Percentiles rank a stretch among this genome's conserved stretches.
phyloP scores from a whole-genome alignment of 2,113 vertebrate genomes.

The Mandrillus leucophaeus region DNA sequence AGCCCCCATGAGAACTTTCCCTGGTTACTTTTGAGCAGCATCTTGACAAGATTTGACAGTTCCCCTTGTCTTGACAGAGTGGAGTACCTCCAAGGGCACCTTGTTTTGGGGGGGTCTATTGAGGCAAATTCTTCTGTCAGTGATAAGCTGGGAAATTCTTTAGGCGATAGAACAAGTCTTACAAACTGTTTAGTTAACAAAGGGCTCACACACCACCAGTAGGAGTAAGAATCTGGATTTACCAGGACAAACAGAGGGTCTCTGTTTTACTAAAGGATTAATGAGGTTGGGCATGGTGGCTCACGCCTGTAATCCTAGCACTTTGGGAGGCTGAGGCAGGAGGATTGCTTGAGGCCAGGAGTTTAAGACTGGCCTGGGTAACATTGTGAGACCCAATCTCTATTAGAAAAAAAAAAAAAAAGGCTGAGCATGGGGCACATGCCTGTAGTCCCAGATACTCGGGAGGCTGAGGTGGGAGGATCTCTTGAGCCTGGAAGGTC shows the following conservation, averaged over 20 bases:
- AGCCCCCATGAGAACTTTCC: neutral
- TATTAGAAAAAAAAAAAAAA: too few relatives aligned
- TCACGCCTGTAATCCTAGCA: too few relatives aligned
- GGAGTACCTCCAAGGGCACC: neutral
- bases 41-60: neutral
- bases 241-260: neutral
- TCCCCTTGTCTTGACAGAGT: neutral
- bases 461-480: too few relatives aligned
- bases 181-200: neutral
- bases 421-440: too few relatives aligned
- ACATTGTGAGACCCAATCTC: too few relatives aligned
- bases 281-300: neutral
- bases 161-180: neutral
- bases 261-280: neutral
- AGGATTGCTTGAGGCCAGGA: too few relatives aligned
- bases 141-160: neutral
- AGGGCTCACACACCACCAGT: neutral
- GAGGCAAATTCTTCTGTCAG: neutral
- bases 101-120: neutral
- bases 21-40: neutral
- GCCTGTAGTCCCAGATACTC: too few relatives aligned
- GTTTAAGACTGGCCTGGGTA: too few relatives aligned
- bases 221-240: neutral
- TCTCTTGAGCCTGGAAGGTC: too few relatives aligned
- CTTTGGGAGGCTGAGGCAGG: too few relatives aligned